These are phyloP conservation scores for Sternotherus odoratus DNA, from an alignment of 2,797 vertebrate species.

Conservation along the genomic window DNA sequence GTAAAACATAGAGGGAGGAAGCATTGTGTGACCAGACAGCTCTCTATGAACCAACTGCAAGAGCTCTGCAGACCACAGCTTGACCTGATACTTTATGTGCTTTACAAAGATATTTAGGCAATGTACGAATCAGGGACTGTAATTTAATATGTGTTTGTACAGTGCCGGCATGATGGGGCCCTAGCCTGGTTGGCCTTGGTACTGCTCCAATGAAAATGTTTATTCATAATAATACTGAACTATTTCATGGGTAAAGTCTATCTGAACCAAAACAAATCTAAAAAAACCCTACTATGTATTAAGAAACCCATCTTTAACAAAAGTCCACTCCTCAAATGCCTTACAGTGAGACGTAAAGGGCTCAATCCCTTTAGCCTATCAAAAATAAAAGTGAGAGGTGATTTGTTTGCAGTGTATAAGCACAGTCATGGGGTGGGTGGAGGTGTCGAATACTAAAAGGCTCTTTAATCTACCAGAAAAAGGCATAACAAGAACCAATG, in stretches of 20 bases:
- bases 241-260: not conserved
- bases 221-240: too few species aligned
- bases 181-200: not conserved
- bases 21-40: too few species aligned
- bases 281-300: not conserved
- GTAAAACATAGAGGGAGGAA: not conserved
- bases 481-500: not conserved
- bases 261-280: not conserved
- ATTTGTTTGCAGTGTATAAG: not conserved
- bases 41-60: not conserved
- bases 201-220: not conserved
- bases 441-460: too few species aligned
- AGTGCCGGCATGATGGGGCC: too few species aligned
- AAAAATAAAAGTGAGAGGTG: not conserved
- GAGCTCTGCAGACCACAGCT: not conserved
- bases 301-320: not conserved
- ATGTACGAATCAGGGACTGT: not conserved
- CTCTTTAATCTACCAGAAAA: not conserved
- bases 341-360: not conserved
- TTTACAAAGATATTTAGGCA: not conserved
- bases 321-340: too few species aligned
- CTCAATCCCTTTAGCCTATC: not conserved
- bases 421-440: not conserved
- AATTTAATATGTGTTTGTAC: too few species aligned
- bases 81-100: not conserved